Percentiles rank a stretch among this genome's conserved stretches.
Conservation (phyloP, 2,797 vertebrate genomes). For the Leptatherina wallacei region DNA sequence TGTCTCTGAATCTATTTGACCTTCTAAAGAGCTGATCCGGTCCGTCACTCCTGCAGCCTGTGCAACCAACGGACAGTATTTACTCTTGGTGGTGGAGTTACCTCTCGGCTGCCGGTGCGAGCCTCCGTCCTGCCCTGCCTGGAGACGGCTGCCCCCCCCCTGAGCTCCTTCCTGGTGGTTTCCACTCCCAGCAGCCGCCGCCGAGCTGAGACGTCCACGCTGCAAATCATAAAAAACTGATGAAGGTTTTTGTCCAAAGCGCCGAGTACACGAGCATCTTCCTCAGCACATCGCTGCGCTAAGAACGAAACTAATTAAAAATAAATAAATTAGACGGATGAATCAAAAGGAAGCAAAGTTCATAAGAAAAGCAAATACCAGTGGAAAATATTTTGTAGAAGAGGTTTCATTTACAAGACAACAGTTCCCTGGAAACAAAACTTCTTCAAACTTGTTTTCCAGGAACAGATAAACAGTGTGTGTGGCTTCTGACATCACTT, state of each 20-base stretch:
- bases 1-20: neutral
- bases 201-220: constrained; percentile 21
- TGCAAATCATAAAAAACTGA: constrained; percentile 31
- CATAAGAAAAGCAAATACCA: neutral
- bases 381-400: neutral
- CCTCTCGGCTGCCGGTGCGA: constrained; percentile 55
- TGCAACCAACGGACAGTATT: no score
- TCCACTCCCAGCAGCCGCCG: constrained; percentile 32
- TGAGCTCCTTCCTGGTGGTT: constrained; percentile 10
- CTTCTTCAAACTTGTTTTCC: neutral
- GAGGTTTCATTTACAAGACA: neutral
- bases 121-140: constrained; percentile 58
- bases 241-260: neutral
- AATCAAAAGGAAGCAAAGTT: neutral
- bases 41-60: neutral
- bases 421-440: neutral
- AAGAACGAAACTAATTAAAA: no score
- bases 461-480: neutral
- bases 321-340: no score
- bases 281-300: neutral
- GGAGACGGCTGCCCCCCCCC: neutral
- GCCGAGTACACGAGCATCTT: neutral
- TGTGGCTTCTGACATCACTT: neutral
- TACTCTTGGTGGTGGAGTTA: constrained; percentile 16
- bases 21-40: neutral